Conservation (phyloP, 2,888 invertebrate genomes). For the Apeira syringaria region DNA sequence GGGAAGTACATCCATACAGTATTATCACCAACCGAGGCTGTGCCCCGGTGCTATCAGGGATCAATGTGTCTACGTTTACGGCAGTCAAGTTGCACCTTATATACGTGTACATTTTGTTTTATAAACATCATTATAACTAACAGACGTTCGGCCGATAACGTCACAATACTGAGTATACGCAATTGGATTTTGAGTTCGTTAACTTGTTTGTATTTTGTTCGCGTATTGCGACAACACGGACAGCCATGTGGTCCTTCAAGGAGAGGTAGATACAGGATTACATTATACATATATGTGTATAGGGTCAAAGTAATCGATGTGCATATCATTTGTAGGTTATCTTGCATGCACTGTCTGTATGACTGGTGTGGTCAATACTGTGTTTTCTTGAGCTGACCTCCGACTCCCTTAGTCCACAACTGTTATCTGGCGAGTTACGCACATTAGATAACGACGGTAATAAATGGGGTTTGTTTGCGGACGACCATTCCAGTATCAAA, state of each 20-base stretch:
- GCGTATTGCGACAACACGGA: too few relatives aligned
- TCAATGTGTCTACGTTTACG: conserved; percentile 29
- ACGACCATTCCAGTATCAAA: conserved; percentile 63
- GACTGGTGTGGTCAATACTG: conserved; percentile 63
- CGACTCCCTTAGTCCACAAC: conserved; percentile 56
- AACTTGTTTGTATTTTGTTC: too few relatives aligned
- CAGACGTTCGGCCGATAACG: conserved; percentile 56
- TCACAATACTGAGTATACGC: conserved; percentile 46
- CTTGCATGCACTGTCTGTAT: conserved; percentile 66
- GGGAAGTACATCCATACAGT: conserved; percentile 26
- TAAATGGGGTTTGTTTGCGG: conserved; percentile 75
- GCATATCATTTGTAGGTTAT: conserved; percentile 62
- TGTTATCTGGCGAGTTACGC: conserved; percentile 69
- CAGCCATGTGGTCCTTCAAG: conserved; percentile 28
- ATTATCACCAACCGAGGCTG: too few relatives aligned
- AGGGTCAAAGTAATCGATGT: conserved; percentile 56
- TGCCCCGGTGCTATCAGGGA: conserved; percentile 20
- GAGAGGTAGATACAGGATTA: conserved; percentile 44
- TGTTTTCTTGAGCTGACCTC: conserved; percentile 70
- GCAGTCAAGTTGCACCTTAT: conserved; percentile 35
- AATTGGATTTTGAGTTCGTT: too few relatives aligned
- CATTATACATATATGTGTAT: conserved; percentile 33
- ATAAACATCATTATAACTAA: conserved; percentile 67
- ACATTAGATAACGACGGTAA: conserved; percentile 76
- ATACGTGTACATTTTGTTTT: conserved; percentile 56